phyloP scores from a whole-genome alignment of 1,140 invertebrate genomes.

The Conopomorpha cramerella region DNA sequence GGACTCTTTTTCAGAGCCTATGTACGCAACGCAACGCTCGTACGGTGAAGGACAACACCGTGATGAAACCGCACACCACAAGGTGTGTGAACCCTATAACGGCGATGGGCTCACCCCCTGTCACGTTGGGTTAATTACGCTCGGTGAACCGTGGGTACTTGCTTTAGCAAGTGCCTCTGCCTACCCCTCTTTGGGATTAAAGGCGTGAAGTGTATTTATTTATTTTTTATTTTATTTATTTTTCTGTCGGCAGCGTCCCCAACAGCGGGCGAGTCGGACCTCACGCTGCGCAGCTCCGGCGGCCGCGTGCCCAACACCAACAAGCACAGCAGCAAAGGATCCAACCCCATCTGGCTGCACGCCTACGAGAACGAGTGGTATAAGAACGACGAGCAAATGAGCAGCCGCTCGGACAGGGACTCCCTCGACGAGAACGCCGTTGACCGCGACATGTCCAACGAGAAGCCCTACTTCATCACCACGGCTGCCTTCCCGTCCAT shows the following conservation, averaged over 20 bases:
- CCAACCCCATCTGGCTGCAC: conserved; percentile 94
- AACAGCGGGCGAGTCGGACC: conserved; percentile 70
- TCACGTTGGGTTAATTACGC: too few relatives aligned
- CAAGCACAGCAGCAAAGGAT: conserved; percentile 90
- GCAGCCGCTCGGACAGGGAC: conserved; percentile 76
- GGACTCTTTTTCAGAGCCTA: too few relatives aligned
- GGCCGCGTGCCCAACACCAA: conserved; percentile 90
- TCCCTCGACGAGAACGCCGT: conserved; percentile 87
- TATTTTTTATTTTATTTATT: too few relatives aligned
- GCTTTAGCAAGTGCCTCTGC: too few relatives aligned
- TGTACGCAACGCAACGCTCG: too few relatives aligned
- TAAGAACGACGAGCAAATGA: conserved; percentile 77
- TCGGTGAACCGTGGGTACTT: too few relatives aligned
- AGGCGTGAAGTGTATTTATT: too few relatives aligned
- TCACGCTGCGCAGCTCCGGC: conserved; percentile 69
- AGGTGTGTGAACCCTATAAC: too few relatives aligned
- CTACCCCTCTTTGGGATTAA: too few relatives aligned
- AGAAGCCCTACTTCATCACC: conserved; percentile 61
- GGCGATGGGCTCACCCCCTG: too few relatives aligned
- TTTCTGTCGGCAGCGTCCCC: conserved; percentile 51
- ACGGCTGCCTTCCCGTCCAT: conserved; percentile 58
- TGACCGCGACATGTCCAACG: conserved; percentile 64
- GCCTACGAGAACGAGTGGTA: conserved; percentile 95
- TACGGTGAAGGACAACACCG: too few relatives aligned
- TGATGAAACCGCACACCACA: too few relatives aligned